Evolutionary conservation across 2,113 vertebrate genomes (phyloP).

Genomic region (Cnemophilus loriae): DNA sequence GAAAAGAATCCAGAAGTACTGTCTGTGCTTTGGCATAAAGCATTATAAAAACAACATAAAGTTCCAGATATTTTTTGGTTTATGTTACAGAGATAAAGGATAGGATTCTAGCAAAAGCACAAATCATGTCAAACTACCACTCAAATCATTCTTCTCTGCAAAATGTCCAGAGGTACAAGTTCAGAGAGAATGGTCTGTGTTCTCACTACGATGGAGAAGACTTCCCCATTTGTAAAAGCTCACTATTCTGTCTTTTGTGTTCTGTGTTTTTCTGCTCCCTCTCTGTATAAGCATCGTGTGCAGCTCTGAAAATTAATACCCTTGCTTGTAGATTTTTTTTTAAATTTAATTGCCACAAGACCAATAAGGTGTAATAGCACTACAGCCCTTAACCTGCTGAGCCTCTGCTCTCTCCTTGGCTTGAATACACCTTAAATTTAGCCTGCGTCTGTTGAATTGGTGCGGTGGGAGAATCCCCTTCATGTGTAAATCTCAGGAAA

Average conservation of each 20-base stretch:
- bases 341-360: not conserved
- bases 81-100: not conserved
- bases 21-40: constrained; percentile 1
- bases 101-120: not conserved
- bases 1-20: not conserved
- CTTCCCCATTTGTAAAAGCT: not conserved
- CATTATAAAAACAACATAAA: not conserved
- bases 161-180: not conserved
- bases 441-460: not conserved
- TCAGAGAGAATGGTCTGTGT: not conserved
- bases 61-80: not conserved
- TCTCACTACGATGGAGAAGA: not conserved
- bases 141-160: not conserved
- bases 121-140: not conserved
- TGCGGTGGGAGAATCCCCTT: not conserved
- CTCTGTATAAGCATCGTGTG: not conserved
- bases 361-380: not conserved
- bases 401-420: not conserved
- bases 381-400: not conserved
- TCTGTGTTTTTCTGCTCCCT: not conserved
- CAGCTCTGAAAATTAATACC: not conserved
- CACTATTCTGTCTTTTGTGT: not conserved
- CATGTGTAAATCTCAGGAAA: not conserved
- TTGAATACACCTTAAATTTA: not conserved
- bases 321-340: not conserved